Conservation (phyloP, 1,140 invertebrate genomes). For the Pogonognathellus flavescens region DNA sequence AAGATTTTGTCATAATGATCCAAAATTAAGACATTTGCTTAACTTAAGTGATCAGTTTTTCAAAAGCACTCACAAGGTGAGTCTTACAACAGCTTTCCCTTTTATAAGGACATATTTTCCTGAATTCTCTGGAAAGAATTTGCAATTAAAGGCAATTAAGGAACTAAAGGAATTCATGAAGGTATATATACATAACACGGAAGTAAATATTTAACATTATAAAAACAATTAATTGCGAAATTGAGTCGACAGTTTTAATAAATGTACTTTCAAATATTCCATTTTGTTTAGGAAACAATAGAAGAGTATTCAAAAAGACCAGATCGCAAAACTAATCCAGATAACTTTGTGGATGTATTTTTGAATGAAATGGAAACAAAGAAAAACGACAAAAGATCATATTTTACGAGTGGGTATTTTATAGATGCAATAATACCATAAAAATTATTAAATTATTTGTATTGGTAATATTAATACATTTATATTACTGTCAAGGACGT, state of each 20-base stretch:
- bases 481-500: too few relatives aligned
- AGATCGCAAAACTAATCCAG: neutral
- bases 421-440: too few relatives aligned
- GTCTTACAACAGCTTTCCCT: conserved; percentile 6
- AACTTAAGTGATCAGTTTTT: neutral
- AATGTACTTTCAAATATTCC: too few relatives aligned
- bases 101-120: neutral
- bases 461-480: too few relatives aligned
- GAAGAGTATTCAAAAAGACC: neutral
- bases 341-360: neutral
- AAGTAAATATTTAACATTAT: too few relatives aligned
- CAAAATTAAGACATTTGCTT: neutral
- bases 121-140: neutral
- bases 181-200: too few relatives aligned
- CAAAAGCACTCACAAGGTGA: neutral
- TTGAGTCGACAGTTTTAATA: too few relatives aligned
- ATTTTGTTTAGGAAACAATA: neutral
- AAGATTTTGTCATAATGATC: neutral
- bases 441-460: too few relatives aligned
- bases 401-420: neutral
- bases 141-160: neutral
- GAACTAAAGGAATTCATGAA: conserved; percentile 8
- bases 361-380: neutral
- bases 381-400: neutral
- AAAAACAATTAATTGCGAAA: too few relatives aligned